These are phyloP conservation scores for Saguinus imperator DNA, from an alignment of 2,113 vertebrate species.

Conservation along the genomic window DNA sequence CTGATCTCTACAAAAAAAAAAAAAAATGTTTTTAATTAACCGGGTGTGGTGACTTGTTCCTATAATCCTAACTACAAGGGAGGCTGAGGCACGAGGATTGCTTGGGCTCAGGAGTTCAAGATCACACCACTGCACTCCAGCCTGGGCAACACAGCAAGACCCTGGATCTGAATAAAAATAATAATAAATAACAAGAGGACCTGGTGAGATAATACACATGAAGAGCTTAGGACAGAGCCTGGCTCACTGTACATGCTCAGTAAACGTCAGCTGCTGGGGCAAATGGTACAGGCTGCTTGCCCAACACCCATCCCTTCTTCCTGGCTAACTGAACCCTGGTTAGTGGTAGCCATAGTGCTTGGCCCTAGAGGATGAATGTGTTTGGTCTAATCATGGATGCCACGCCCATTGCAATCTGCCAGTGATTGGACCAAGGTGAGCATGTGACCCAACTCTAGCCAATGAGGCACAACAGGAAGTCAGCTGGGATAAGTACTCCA, in stretches of 20 bases:
- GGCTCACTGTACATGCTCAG: not conserved
- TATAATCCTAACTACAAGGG: no score
- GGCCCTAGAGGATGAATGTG: not conserved
- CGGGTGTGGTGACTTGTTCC: no score
- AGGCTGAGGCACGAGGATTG: no score
- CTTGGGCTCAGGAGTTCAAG: no score
- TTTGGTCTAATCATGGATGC: not conserved
- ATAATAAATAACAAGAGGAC: no score
- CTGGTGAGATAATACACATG: not conserved
- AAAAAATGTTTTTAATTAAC: no score
- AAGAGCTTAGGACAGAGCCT: not conserved
- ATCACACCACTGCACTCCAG: no score
- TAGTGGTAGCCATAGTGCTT: no score
- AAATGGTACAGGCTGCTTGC: accelerated
- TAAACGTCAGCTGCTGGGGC: not conserved
- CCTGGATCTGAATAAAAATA: no score
- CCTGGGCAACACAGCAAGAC: no score
- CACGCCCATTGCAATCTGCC: not conserved
- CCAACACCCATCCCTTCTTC: not conserved
- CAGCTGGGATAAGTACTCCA: accelerated
- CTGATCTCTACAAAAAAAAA: no score
- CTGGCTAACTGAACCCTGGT: not conserved
- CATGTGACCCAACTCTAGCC: not conserved
- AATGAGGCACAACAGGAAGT: not conserved
- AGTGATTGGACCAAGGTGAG: not conserved